phyloP scores from a whole-genome alignment of 2,797 vertebrate species.

The Microtus obscurus region DNA sequence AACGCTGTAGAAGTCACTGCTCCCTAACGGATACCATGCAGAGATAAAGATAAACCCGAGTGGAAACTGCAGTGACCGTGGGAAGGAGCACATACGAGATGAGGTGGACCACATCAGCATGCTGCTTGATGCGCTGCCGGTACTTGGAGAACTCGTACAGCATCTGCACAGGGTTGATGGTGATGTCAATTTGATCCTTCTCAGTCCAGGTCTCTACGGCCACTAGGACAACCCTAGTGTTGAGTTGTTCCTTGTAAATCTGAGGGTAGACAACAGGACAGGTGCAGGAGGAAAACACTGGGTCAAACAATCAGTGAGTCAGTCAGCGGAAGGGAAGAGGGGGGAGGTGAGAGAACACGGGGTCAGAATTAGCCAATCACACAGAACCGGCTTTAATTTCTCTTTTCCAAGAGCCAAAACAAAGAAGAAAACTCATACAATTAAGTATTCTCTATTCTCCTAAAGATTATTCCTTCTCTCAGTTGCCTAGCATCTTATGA shows the following conservation, averaged over 20 bases:
- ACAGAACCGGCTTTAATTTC: slow-evolving; percentile 43
- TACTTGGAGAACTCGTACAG: slow-evolving; percentile 96
- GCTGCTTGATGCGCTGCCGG: slow-evolving; percentile 95
- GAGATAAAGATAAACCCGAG: background rate
- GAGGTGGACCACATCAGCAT: slow-evolving; percentile 95
- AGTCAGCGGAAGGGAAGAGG: slow-evolving; percentile 85
- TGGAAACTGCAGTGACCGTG: background rate
- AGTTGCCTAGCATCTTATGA: background rate
- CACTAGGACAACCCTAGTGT: slow-evolving; percentile 97
- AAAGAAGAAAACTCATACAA: background rate
- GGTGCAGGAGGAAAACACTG: slow-evolving; percentile 88
- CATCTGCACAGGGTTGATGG: slow-evolving; percentile 94
- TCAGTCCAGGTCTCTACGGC: slow-evolving; percentile 98
- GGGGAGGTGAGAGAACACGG: slow-evolving; percentile 86
- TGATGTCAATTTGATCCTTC: slow-evolving; percentile 94
- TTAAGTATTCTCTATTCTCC: background rate
- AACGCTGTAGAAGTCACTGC: background rate
- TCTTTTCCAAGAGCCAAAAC: slow-evolving; percentile 61
- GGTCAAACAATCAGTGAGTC: slow-evolving; percentile 87
- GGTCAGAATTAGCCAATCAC: slow-evolving; percentile 83
- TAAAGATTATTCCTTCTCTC: background rate
- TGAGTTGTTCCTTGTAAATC: slow-evolving; percentile 98
- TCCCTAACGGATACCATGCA: background rate
- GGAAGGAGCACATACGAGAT: slow-evolving; percentile 92
- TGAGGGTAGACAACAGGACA: slow-evolving; percentile 89